Evolutionary conservation across 2,888 invertebrate genomes (phyloP).

Genomic region (Achlya flavicornis): DNA sequence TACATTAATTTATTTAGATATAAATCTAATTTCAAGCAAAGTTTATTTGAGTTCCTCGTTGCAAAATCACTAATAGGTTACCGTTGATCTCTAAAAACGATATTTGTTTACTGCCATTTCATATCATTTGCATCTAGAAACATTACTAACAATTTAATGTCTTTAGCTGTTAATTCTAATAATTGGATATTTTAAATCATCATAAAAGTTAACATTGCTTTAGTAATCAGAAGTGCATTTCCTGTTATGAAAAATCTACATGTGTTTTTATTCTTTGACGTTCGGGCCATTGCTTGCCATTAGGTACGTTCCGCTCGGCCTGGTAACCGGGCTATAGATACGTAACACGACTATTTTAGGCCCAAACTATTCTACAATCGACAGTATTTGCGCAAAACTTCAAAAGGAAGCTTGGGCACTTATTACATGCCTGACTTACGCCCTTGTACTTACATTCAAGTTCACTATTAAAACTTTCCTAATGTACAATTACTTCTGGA

Average conservation of each 20-base stretch:
- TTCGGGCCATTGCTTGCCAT: background rate
- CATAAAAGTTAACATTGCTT: background rate
- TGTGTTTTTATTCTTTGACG: conserved; percentile 15
- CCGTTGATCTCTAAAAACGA: background rate
- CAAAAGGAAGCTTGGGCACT: conserved; percentile 28
- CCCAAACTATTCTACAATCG: conserved; percentile 20
- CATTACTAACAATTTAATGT: background rate
- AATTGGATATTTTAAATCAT: background rate
- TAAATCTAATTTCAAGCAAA: background rate
- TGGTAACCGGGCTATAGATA: conserved; percentile 38
- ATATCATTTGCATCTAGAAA: background rate
- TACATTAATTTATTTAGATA: background rate
- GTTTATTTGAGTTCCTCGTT: conserved; percentile 4
- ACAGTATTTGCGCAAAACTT: conserved; percentile 36
- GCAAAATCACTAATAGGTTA: conserved; percentile 1
- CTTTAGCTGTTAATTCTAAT: background rate
- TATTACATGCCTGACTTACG: conserved; percentile 31
- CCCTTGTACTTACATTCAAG: conserved; percentile 13
- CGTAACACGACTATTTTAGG: conserved; percentile 40
- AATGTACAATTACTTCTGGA: conserved; percentile 5
- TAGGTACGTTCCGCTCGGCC: conserved; percentile 37
- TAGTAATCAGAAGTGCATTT: background rate
- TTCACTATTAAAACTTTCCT: background rate
- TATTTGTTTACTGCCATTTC: background rate
- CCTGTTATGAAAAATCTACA: conserved; percentile 2